Evolutionary conservation across 1,140 invertebrate genomes (phyloP).

Genomic region (Apis mellifera): Amel_HAv3.1 CM009936.2:9186501-9187000

Average conservation of each 20-base stretch:
- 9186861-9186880: constrained; percentile 22
- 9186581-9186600: neutral
- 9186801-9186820: constrained; percentile 48
- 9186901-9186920: constrained; percentile 43
- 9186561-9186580: too few relatives aligned
- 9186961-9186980: constrained; percentile 38
- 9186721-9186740: constrained; percentile 53
- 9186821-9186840: constrained; percentile 62
- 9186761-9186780: neutral
- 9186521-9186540: neutral
- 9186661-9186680: constrained; percentile 81
- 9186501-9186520: neutral
- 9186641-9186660: constrained; percentile 81
- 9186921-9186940: constrained; percentile 39
- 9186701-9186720: constrained; percentile 65
- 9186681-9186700: constrained; percentile 71
- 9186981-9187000: constrained; percentile 37
- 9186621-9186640: constrained; percentile 63
- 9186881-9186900: constrained; percentile 54
- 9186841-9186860: constrained; percentile 46
- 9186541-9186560: too few relatives aligned
- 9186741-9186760: constrained; percentile 43
- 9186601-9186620: neutral
- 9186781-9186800: too few relatives aligned
- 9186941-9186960: constrained; percentile 36